Evolutionary conservation across 1,140 invertebrate species (phyloP).

Genomic region (Sogatella furcifera): DNA sequence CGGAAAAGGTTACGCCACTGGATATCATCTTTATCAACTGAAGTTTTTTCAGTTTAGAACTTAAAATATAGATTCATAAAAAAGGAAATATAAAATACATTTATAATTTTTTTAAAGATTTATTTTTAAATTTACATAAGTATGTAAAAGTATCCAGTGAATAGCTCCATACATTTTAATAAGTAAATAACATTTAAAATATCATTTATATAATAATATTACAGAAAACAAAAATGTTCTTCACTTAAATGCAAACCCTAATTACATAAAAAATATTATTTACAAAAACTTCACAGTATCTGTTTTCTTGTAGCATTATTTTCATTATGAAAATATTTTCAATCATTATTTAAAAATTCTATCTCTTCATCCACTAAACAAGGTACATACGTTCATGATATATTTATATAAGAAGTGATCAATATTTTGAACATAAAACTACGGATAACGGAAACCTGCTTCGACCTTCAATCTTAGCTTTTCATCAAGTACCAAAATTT

Average conservation of each 20-base stretch:
- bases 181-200: constrained; percentile 16
- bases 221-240: constrained; percentile 8
- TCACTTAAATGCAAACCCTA: constrained; percentile 15
- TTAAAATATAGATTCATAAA: too few species aligned
- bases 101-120: too few species aligned
- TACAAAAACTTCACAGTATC: constrained; percentile 6
- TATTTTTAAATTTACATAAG: constrained; percentile 10
- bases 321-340: constrained; percentile 12
- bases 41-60: too few species aligned
- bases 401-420: not conserved
- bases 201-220: constrained; percentile 17
- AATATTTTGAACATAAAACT: not conserved
- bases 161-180: constrained; percentile 13
- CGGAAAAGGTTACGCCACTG: too few species aligned
- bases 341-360: constrained; percentile 14
- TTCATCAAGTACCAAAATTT: not conserved
- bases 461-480: not conserved
- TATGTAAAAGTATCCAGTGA: constrained; percentile 17
- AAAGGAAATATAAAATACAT: too few species aligned
- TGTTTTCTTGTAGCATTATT: not conserved
- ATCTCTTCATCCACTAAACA: constrained; percentile 8
- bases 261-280: constrained; percentile 16
- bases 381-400: constrained; percentile 12
- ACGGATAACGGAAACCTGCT: not conserved
- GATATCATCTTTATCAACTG: too few species aligned